phyloP scores from a whole-genome alignment of 2,888 invertebrate species.

The Dermolepida albohirtum region DNA sequence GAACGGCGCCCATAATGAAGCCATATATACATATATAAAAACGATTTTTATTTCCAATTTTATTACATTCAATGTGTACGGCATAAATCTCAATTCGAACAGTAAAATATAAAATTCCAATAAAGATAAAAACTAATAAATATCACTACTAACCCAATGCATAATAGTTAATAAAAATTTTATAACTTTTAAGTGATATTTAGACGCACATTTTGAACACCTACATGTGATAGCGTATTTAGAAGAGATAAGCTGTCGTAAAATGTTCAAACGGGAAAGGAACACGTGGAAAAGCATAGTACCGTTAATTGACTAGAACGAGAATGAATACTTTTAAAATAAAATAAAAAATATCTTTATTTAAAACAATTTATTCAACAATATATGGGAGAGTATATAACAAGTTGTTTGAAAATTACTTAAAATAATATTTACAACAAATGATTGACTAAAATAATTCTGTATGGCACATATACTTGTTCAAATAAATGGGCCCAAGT shows the following conservation, averaged over 20 bases:
- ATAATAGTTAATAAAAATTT: constrained; percentile 27
- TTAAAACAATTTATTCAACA: constrained; percentile 50
- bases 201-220: constrained; percentile 12
- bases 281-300: background rate
- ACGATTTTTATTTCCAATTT: constrained; percentile 20
- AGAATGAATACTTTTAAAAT: constrained; percentile 6
- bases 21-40: background rate
- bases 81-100: constrained; percentile 20
- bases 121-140: constrained; percentile 28
- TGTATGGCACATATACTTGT: constrained; percentile 41
- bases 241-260: background rate
- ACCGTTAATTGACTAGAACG: too few relatives aligned
- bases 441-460: constrained; percentile 23
- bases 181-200: constrained; percentile 18
- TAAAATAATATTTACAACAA: constrained; percentile 38
- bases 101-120: constrained; percentile 28
- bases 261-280: background rate
- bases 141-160: constrained; percentile 7
- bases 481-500: constrained; percentile 16
- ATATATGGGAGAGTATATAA: constrained; percentile 34
- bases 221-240: constrained; percentile 1
- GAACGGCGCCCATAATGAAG: constrained; percentile 12
- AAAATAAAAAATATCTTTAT: constrained; percentile 39
- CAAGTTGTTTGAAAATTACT: constrained; percentile 34
- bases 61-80: constrained; percentile 15